Percentiles rank a stretch among this genome's conserved stretches.
Evolutionary conservation across 2,113 vertebrate genomes (phyloP).

Genomic region (Haliaeetus leucogaster): DNA sequence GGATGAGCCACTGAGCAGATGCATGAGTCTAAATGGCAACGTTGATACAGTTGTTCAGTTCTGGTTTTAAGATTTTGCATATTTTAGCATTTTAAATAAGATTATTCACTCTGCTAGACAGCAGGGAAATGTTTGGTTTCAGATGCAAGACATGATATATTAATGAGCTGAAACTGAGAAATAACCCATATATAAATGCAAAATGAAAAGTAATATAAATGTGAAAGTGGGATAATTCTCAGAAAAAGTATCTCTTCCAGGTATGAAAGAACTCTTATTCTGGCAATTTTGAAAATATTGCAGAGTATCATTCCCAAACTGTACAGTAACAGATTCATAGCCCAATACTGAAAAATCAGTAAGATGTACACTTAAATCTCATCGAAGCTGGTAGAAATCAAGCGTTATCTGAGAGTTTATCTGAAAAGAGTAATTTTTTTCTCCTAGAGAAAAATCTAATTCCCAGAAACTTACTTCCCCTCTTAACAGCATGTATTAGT

Average conservation of each 20-base stretch:
- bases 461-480: neutral
- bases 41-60: neutral
- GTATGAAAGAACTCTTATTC: neutral
- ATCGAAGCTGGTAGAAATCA: neutral
- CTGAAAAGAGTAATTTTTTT: neutral
- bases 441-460: neutral
- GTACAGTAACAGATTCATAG: neutral
- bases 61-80: neutral
- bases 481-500: neutral
- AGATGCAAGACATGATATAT: neutral
- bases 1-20: neutral
- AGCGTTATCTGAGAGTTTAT: neutral
- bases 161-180: neutral
- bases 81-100: neutral
- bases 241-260: neutral
- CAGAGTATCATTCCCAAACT: neutral
- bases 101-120: neutral
- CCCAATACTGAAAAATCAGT: neutral
- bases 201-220: neutral
- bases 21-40: neutral
- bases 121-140: neutral
- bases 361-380: neutral
- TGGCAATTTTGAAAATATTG: neutral
- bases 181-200: neutral
- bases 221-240: neutral